Base-by-base conservation (phyloP, 2,888 invertebrate genomes). In the Salticus scenicus region DNA sequence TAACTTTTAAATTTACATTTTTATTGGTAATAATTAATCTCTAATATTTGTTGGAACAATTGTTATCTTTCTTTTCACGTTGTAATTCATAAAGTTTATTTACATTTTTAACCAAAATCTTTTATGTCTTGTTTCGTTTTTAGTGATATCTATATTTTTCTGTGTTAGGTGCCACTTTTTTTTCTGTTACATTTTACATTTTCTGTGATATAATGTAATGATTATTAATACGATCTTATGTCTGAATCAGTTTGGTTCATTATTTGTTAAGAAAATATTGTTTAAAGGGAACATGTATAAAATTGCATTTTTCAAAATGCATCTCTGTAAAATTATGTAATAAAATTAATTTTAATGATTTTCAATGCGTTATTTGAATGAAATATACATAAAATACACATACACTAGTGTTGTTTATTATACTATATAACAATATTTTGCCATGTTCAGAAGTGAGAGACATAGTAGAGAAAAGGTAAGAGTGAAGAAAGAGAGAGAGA, bases 131-230 rank as follows among this genome's bases (percentile, higher is more conserved):
- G 57, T 57, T 57, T 5, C 5, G 37, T 37, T 37, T 7, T 37
- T 20, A 20, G 67, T 37, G 67, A 67, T 31, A 67, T 24, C 67
- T 67, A 67, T 27, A 20, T 67, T 20, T 57, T 30, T 67, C 37
- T 67, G 31, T 66, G 28, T 28, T 31, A 66, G 66, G 66, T 30
- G 20, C 24, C 5, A 31, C 63, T 63, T 33, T n/a, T n/a, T n/a
- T n/a, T 20, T 67, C 37, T 33, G 33, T 67, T 67, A 67, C 20
- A 67, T 67, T 67, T 33, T 67, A 24, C 12, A 28, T 67, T 37
- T 67, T 67, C 67, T 67, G 67, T 67, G 67, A 67, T 67, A 67
- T 24, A n/a, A n/a, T 24, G 24, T 57, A 57, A 57, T 57, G 57
- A 57, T 12, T 57, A 57, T 57, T 57, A 57, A 57, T 57, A 57